Base-by-base conservation (phyloP, 1,140 invertebrate species). In the Meloidogyne floridensis region DNA sequence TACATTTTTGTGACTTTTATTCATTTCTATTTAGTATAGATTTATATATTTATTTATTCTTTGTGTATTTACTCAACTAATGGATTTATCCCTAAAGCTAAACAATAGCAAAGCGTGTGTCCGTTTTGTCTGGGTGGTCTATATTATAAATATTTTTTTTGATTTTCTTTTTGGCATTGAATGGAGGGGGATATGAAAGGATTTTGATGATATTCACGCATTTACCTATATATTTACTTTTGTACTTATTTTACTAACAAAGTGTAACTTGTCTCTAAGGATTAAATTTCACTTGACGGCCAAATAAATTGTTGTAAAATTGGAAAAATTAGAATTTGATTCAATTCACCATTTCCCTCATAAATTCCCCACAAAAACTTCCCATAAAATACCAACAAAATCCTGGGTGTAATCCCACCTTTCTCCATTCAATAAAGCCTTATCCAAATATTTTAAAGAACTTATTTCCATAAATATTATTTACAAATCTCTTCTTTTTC, bases 131-230 rank as follows among this genome's bases (percentile, higher is more conserved):
- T 65, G 59, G n/a, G 59, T 65, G 59, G 59, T 65, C 59, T 18
- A 65, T n/a, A 9, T 54, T 10, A 10, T 54, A 11, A 7, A 65
- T 65, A n/a, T n/a, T 47, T 47, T 47, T 47, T 47, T 47, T 47
- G n/a, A n/a, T 65, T 15, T 59, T 59, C 59, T 18, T 65, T 65
- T 65, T 65, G 59, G 59, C 59, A 65, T 65, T 65, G 59, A 65
- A 65, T 65, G n/a, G 7, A 65, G 7, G 7, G 7, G 56, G 13
- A 59, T 1, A 59, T 15, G 15, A 59, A 3, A 59, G 1, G n/a
- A 3, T n/a, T 65, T 32, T 32, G 32, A 32, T 32, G 3, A 65
- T n/a, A n/a, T 65, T 65, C 10, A 65, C n/a, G 56, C n/a, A 65
- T n/a, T 65, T 65, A n/a, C n/a, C 59, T 65, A 11, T 54, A 54